phyloP scores from a whole-genome alignment of 2,797 vertebrate species.

The Telmatherina bonti region DNA sequence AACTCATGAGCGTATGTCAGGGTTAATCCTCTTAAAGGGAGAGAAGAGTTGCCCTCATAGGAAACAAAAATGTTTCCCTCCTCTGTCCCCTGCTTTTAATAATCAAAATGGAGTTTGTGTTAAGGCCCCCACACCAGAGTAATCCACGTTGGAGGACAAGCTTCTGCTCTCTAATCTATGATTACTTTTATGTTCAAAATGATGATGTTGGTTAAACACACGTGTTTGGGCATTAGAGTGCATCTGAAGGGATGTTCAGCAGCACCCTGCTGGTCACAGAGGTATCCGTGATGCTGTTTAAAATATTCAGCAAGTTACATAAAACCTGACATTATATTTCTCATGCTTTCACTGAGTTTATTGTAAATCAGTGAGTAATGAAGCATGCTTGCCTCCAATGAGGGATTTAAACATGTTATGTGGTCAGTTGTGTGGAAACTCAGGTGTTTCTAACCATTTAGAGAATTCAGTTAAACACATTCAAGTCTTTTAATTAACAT shows the following conservation, averaged over 20 bases:
- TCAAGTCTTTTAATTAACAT: neutral
- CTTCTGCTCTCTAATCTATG: constrained; percentile 50
- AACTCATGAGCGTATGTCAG: constrained; percentile 68
- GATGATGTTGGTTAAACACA: constrained; percentile 40
- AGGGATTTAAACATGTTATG: neutral
- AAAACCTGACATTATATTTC: neutral
- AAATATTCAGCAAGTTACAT: neutral
- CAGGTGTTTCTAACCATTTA: neutral
- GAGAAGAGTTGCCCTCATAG: constrained; percentile 62
- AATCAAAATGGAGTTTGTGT: constrained; percentile 70
- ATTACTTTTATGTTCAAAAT: constrained; percentile 54
- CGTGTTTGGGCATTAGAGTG: constrained; percentile 51
- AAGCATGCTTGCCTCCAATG: neutral
- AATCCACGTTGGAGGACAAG: constrained; percentile 66
- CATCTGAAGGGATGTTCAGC: constrained; percentile 12
- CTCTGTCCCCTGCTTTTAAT: constrained; percentile 69
- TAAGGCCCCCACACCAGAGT: constrained; percentile 35
- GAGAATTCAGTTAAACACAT: neutral
- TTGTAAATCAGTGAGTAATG: neutral
- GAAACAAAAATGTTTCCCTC: constrained; percentile 71
- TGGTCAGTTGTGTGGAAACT: neutral
- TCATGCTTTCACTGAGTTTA: neutral
- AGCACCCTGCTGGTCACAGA: neutral
- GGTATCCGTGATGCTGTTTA: neutral
- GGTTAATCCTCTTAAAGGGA: constrained; percentile 74